Conservation (phyloP, 2,797 vertebrate genomes). For the Rousettus madagascariensis region DNA sequence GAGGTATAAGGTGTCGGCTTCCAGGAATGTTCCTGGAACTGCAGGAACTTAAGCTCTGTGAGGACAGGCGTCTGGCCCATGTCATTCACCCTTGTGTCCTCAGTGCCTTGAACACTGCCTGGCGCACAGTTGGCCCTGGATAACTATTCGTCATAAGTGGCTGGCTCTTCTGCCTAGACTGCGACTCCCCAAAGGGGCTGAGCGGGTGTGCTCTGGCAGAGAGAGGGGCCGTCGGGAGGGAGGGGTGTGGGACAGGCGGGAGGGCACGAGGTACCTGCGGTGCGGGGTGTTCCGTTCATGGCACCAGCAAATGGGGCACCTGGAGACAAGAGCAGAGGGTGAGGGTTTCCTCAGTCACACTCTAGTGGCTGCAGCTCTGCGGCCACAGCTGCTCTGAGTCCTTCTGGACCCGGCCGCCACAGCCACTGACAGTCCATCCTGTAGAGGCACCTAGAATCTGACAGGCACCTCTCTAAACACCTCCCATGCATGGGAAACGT, state of each 20-base stretch:
- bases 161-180: not conserved
- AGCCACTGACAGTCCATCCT: not conserved
- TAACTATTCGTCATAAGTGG: not conserved
- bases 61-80: not conserved
- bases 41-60: not conserved
- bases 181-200: not conserved
- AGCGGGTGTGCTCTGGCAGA: too few species aligned
- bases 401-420: not conserved
- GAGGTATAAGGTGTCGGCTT: not conserved
- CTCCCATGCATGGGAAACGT: not conserved
- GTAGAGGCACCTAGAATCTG: not conserved
- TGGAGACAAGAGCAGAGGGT: conserved; percentile 43
- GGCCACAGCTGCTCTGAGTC: not conserved
- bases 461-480: not conserved
- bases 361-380: fast-evolving
- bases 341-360: not conserved
- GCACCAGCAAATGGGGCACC: not conserved
- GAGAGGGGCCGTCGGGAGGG: not conserved
- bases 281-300: not conserved
- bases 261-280: conserved; percentile 48
- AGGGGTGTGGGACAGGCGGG: not conserved
- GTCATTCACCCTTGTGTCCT: not conserved
- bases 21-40: not conserved
- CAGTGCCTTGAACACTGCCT: not conserved
- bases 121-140: not conserved